phyloP scores from a whole-genome alignment of 1,140 invertebrate genomes.

The Eciton burchellii region DNA sequence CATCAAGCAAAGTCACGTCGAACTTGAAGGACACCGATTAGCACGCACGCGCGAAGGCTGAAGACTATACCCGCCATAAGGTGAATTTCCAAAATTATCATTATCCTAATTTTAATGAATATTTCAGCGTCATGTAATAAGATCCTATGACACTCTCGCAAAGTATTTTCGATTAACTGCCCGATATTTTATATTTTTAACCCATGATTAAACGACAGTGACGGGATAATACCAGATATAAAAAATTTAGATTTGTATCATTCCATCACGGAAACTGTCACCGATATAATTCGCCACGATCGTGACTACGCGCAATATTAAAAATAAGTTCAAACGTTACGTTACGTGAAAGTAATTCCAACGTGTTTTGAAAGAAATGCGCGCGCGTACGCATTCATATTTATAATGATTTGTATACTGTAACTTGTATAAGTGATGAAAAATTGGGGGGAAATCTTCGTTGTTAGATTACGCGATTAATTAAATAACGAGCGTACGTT shows the following conservation, averaged over 20 bases:
- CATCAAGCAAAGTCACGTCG: constrained; percentile 61
- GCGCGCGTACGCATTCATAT: too few species aligned
- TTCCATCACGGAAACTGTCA: constrained; percentile 52
- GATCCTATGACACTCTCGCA: constrained; percentile 2
- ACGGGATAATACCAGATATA: constrained; percentile 28
- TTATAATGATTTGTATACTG: too few species aligned
- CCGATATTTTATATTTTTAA: constrained; percentile 52
- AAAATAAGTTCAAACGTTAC: background rate
- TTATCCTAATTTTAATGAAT: constrained; percentile 53
- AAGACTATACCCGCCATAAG: background rate
- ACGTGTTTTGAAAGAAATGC: background rate
- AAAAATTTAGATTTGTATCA: constrained; percentile 11
- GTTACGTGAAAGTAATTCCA: constrained; percentile 7
- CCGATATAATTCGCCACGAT: constrained; percentile 57
- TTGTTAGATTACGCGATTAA: too few species aligned
- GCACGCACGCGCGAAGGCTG: background rate
- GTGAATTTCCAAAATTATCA: background rate
- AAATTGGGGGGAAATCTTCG: background rate
- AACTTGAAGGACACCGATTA: background rate
- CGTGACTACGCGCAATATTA: background rate
- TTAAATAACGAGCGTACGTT: too few species aligned
- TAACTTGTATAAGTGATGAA: background rate
- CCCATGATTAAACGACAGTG: background rate
- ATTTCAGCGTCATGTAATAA: constrained; percentile 29
- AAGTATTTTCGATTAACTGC: constrained; percentile 37